Base-by-base conservation (phyloP, 1,140 invertebrate genomes). In the Drosophila melanica region DNA sequence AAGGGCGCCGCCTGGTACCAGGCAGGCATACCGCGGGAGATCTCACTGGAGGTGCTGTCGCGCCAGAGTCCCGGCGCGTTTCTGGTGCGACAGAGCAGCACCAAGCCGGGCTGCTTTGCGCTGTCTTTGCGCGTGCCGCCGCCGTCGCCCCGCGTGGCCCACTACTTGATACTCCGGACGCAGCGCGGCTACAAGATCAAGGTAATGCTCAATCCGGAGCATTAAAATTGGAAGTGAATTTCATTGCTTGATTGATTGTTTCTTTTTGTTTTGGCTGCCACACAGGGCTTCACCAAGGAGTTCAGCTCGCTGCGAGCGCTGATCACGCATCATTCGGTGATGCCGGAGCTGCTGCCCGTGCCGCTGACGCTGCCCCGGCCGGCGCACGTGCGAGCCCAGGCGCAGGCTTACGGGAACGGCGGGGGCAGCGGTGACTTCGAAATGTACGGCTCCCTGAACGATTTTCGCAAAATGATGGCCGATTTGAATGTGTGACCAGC, bases 141-240 rank as follows among this genome's bases (percentile, higher is more conserved):
- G 92, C 98, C 97, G 91, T 96, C 98, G 90, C 96, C 96, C 1
- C 94, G 95, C 66, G 98, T 99, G 82, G 97, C 98, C 57, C 98
- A 99, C 93, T 99, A 99, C 93, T 94, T 99, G 58, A 98, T 99
- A 78, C 93, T 98, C 81, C 94, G 95, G 75, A 98, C 97, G 39
- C 95, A 96, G 82, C 96, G 97, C 93, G 98, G 97, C 63, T 98
- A 98, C 92, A 98, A 98, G 94, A 98, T 99, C 79, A 99, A 99
- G 95, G 98, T 98, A 92, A 75, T 11, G n/a, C 16, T 4, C 23
- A 4, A 23, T 23, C 23, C 4, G 23, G n/a, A n/a, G n/a, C n/a
- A n/a, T n/a, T n/a, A n/a, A n/a, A n/a, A n/a, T n/a, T n/a, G n/a
- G n/a, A n/a, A n/a, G n/a, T 2, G 20, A 23, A 3, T 23, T 23